Evolutionary conservation across 2,113 vertebrate species (phyloP), one percentile per base, ranked within the genome.

Genomic region (Balaeniceps rex): DNA sequence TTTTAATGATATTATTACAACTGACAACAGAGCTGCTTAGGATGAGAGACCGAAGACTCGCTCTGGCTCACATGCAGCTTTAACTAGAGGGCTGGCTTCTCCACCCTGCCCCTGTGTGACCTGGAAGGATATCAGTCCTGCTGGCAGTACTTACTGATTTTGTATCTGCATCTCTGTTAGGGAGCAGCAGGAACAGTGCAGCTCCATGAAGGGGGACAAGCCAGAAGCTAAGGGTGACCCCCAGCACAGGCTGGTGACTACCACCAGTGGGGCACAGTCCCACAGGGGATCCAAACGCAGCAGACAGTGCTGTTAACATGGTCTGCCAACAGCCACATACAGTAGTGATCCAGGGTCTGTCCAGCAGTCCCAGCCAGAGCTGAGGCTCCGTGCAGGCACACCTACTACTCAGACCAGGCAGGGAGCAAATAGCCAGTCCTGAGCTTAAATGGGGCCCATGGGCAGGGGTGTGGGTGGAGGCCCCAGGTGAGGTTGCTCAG

Each of bases 361-460:
- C 12, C n/a, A 40, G 11, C 44, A 28, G 15, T 7, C 26, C 11
- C 54, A 18, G 13, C 33, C 29, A 54, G 49, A 64, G 24, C 33
- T 34, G 40, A n/a, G 9, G 16, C 49, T 38, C n/a, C 4, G 13
- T 14, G 24, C 9, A n/a, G 7, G 9, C 51, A 57, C 13, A 19
- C 4, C 34, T 6, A 4, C 33, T 12, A 11, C 16, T 5, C 18
- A 63, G 29, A 38, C 38, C 38, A 54, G 14, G 29, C 46, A 22
- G 5, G 3, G 7, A 44, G 1, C 17, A 60, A 44, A 3, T 3
- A 3, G 4, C 10, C 22, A 1, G 8, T 34, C 28, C 44, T 5
- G 22, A 47, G 58, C 13, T 49, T 52, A 47, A 47, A 23, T 9
- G 11, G 19, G 9, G 10, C 14, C 31, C 17, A 11, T 1, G 7